These are phyloP conservation scores for Laodelphax striatellus DNA, from an alignment of 1,140 invertebrate genomes.

Conservation along the genomic window DNA sequence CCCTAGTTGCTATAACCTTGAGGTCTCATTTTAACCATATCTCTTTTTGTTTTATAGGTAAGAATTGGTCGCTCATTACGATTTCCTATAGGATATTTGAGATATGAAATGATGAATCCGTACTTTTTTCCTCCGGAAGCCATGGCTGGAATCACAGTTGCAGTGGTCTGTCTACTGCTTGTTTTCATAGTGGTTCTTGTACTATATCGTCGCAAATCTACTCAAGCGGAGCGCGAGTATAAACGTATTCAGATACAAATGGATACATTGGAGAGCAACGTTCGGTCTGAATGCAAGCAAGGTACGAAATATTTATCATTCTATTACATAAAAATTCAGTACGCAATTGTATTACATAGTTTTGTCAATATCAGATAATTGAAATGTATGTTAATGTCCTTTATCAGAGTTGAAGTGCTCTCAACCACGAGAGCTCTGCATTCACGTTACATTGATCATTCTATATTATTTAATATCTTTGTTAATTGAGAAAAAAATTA, in stretches of 20 bases:
- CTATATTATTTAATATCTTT: too few relatives aligned
- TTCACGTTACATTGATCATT: too few relatives aligned
- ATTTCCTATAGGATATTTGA: slow-evolving; percentile 77
- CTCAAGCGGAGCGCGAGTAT: slow-evolving; percentile 90
- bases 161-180: slow-evolving; percentile 69
- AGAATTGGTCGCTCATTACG: slow-evolving; percentile 74
- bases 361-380: too few relatives aligned
- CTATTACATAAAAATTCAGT: too few relatives aligned
- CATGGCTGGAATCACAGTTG: slow-evolving; percentile 71
- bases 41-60: slow-evolving; percentile 17
- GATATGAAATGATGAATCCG: slow-evolving; percentile 68
- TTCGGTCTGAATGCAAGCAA: slow-evolving; percentile 94
- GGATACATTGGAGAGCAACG: slow-evolving; percentile 97
- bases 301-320: slow-evolving; percentile 31
- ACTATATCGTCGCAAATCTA: slow-evolving; percentile 82
- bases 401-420: too few relatives aligned
- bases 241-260: slow-evolving; percentile 98
- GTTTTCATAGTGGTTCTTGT: slow-evolving; percentile 77
- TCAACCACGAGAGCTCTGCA: too few relatives aligned
- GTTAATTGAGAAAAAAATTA: too few relatives aligned
- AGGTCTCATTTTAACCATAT: too few relatives aligned
- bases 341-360: too few relatives aligned
- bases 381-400: too few relatives aligned
- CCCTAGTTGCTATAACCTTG: not conserved
- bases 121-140: slow-evolving; percentile 79